Evolutionary conservation across 2,888 invertebrate species (phyloP).

Genomic region (Tipula lateralis): DNA sequence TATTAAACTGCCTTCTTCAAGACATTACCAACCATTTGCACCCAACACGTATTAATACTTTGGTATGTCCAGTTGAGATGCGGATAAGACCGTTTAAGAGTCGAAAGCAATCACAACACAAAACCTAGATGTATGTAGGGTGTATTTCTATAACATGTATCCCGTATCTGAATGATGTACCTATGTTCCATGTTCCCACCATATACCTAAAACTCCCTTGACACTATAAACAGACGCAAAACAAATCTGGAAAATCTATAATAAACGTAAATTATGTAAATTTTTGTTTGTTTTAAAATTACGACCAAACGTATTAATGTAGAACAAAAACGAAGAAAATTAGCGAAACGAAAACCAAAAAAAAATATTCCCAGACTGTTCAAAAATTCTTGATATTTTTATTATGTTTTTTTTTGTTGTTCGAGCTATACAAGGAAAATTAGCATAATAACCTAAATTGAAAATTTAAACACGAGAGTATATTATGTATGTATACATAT

Average conservation of each 20-base stretch:
- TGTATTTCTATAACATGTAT: too few species aligned
- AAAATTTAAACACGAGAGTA: background rate
- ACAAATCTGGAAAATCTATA: background rate
- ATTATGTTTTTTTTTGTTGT: background rate
- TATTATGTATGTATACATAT: background rate
- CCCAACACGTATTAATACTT: too few species aligned
- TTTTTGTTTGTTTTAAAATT: background rate
- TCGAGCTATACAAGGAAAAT: background rate
- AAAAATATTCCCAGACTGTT: background rate
- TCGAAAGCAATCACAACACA: too few species aligned
- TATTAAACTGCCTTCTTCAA: too few species aligned
- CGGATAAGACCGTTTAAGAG: too few species aligned
- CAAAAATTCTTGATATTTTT: constrained; percentile 13
- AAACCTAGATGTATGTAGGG: too few species aligned
- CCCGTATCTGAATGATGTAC: too few species aligned
- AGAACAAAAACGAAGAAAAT: background rate
- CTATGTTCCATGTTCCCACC: background rate
- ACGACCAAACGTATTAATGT: background rate
- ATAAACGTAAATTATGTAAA: background rate
- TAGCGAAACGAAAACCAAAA: background rate
- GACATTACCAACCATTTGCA: too few species aligned
- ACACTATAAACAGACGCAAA: background rate
- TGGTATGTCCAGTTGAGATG: too few species aligned
- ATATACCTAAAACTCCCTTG: background rate
- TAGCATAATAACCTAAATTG: constrained; percentile 24